A percentile compares a stretch with the other conserved stretches of the same genome.
phyloP scores from a whole-genome alignment of 2,113 vertebrate species.

The Poecilia latipinna region DNA sequence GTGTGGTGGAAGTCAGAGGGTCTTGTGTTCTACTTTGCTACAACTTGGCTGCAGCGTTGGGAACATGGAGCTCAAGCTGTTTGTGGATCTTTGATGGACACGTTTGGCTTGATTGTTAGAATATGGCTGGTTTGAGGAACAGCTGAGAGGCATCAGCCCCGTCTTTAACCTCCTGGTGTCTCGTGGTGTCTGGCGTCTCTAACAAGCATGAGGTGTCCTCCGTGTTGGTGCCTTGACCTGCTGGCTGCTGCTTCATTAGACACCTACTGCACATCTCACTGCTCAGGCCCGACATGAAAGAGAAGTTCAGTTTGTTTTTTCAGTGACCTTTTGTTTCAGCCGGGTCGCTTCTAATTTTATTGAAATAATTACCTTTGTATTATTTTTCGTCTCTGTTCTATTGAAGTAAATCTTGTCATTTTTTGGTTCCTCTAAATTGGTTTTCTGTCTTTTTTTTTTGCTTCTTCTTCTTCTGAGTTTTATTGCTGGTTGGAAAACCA shows the following conservation, averaged over 20 bases:
- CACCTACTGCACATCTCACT: not conserved
- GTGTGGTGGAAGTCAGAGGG: not conserved
- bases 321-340: not conserved
- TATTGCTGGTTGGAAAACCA: too few relatives aligned
- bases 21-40: constrained; percentile 1
- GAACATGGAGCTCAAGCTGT: constrained; percentile 36
- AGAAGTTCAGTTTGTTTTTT: not conserved
- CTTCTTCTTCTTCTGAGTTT: too few relatives aligned
- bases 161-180: not conserved
- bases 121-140: constrained; percentile 5
- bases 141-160: constrained; percentile 1
- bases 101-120: not conserved
- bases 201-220: not conserved
- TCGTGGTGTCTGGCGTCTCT: not conserved
- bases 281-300: not conserved
- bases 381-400: not conserved
- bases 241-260: not conserved
- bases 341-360: not conserved
- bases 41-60: constrained; percentile 16
- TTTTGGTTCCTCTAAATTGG: not conserved
- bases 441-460: not conserved
- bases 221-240: not conserved
- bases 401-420: not conserved
- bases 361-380: not conserved
- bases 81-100: constrained; percentile 30